Conservation (phyloP, 2,888 invertebrate genomes). For the Nebria salina region DNA sequence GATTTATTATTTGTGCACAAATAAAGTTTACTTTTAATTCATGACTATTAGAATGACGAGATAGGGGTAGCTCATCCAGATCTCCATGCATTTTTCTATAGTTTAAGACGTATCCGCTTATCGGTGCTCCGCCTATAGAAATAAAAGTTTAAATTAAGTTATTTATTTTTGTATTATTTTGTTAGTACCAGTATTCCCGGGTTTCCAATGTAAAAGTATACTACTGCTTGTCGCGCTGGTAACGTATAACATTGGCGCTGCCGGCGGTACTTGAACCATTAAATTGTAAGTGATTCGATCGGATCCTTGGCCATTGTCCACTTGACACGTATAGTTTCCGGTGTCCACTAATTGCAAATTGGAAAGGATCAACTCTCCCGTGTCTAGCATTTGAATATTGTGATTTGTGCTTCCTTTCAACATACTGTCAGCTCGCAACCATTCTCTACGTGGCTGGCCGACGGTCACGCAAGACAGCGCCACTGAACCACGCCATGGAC, state of each 20-base stretch:
- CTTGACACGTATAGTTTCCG: conserved; percentile 78
- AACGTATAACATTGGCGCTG: conserved; percentile 77
- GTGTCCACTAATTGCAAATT: conserved; percentile 72
- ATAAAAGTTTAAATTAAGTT: neutral
- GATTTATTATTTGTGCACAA: neutral
- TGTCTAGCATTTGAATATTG: conserved; percentile 71
- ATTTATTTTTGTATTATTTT: too few species aligned
- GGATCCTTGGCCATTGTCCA: conserved; percentile 74
- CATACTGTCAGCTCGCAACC: conserved; percentile 70
- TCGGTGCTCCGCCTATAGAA: conserved; percentile 69
- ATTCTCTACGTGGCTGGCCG: conserved; percentile 73
- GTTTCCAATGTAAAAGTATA: conserved; percentile 78
- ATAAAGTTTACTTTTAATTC: conserved; percentile 68
- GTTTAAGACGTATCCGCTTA: conserved; percentile 74
- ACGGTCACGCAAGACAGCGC: conserved; percentile 73
- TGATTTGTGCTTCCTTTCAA: conserved; percentile 68
- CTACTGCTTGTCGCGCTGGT: conserved; percentile 81
- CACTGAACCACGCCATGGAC: conserved; percentile 74
- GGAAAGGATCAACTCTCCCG: conserved; percentile 72
- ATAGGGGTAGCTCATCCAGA: conserved; percentile 71
- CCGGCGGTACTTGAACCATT: conserved; percentile 79
- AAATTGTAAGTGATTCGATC: conserved; percentile 73
- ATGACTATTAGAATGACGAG: conserved; percentile 73
- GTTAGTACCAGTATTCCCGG: conserved; percentile 65
- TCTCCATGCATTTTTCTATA: conserved; percentile 73